Evolutionary conservation across 2,797 vertebrate genomes (phyloP).

Genomic region (Paramormyrops hopkinsi): DNA sequence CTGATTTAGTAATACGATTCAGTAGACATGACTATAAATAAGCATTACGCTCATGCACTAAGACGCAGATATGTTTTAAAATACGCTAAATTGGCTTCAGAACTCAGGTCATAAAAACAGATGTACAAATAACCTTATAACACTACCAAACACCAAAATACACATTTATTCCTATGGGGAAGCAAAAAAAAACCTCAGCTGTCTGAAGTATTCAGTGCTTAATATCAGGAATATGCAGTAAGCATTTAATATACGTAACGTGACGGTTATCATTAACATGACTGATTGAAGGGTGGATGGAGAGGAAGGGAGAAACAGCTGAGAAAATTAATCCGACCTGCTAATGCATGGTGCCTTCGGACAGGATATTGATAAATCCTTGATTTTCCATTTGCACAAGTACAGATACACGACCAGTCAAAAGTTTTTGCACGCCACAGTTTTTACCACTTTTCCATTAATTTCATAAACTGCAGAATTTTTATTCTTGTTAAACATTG

Average conservation of each 20-base stretch:
- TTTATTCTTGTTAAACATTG: no score
- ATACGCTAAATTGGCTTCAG: background rate
- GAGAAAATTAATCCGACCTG: background rate
- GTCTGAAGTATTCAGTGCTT: background rate
- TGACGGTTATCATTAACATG: background rate
- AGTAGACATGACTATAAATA: background rate
- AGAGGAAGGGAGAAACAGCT: background rate
- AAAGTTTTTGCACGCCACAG: background rate
- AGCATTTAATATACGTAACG: background rate
- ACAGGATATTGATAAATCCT: background rate
- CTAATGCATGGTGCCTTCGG: background rate
- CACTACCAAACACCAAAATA: background rate
- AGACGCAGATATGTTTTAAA: background rate
- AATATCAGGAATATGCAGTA: background rate
- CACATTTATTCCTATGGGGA: background rate
- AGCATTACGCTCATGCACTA: background rate
- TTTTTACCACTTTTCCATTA: no score
- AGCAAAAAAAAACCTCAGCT: background rate
- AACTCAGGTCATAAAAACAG: background rate
- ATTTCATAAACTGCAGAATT: no score
- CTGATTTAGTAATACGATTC: background rate
- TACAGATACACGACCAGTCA: background rate
- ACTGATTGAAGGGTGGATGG: background rate
- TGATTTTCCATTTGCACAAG: background rate
- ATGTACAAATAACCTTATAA: background rate